Base-by-base conservation (phyloP, 2,113 vertebrate genomes). In the Engraulis encrasicolus region DNA sequence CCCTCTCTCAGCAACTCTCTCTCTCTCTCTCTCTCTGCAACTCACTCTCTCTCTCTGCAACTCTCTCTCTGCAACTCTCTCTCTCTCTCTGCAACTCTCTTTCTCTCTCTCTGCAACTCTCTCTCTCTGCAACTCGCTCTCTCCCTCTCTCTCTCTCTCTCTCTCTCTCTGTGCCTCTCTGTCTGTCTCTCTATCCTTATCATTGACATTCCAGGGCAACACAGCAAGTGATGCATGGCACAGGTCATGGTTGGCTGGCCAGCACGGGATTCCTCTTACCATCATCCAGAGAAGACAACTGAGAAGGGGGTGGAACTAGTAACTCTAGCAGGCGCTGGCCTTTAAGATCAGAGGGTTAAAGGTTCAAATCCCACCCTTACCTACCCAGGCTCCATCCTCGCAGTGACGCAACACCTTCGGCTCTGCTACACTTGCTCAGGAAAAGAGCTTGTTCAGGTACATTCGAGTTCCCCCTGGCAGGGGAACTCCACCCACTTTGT, bases 151-250 rank as follows among this genome's bases (percentile, higher is more conserved):
- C 52, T 54, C 52, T 54, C 52, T 54, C 52, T 54, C 52, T 54
- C 52, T 20, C 52, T 20, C 52, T 54, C 52, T n/a, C n/a, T n/a
- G n/a, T n/a, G n/a, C n/a, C n/a, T n/a, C n/a, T n/a, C n/a, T n/a
- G n/a, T n/a, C 83, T 86, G 54, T 74, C 49, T 61, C 50, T 48
- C 49, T 82, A 37, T 80, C 23, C 78, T 87, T 82, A 81, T 78
- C 36, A 31, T 85, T 78, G 77, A 85, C 85, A 82, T 88, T 88
- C 85, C 86, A 86, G 58, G 6, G 27, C 77, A 74, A 36, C 11
- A 36, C 11, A 83, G 54, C 81, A 85, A 89, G 71, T 84, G 85
- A 86, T 89, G 86, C 83, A 83, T 50, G 83, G 79, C 77, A 83
- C 45, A 61, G 34, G 48, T 34, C 45, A 84, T 83, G 83, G 86